A percentile compares a stretch with the other conserved stretches of the same genome.
These are phyloP conservation scores for Enteromius fasciolatus DNA, from an alignment of 2,797 vertebrate species.

Conservation along the genomic window DNA sequence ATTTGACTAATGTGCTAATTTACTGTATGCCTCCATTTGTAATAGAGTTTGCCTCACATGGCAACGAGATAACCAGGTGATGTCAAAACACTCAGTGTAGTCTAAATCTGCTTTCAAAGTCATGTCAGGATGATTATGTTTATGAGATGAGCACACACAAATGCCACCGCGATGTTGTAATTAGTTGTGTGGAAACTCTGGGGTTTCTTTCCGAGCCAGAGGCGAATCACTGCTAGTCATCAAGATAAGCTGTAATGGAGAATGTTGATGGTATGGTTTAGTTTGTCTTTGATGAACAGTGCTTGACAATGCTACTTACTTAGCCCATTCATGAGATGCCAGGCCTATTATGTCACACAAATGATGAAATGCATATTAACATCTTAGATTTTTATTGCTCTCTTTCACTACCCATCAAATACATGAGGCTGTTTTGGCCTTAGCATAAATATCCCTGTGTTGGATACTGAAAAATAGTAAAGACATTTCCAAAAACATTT, in stretches of 20 bases:
- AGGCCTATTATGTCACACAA: background rate
- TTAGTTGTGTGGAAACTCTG: slow-evolving; percentile 4
- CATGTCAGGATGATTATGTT: background rate
- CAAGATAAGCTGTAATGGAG: background rate
- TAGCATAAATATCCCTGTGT: background rate
- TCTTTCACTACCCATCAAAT: background rate
- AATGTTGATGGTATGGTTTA: background rate
- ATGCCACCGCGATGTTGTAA: slow-evolving; percentile 10
- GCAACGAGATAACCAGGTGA: slow-evolving; percentile 52
- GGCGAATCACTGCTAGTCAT: background rate
- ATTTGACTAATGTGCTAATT: slow-evolving; percentile 52
- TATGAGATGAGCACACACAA: background rate
- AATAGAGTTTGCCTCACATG: slow-evolving; percentile 41
- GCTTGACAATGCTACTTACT: background rate
- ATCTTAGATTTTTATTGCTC: background rate
- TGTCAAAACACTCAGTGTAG: slow-evolving; percentile 37
- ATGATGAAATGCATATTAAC: background rate
- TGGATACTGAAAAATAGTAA: background rate
- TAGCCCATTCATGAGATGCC: background rate
- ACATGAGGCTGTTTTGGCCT: background rate
- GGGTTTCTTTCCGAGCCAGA: background rate
- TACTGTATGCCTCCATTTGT: slow-evolving; percentile 40
- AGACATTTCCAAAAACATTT: background rate
- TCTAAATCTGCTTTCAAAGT: background rate
- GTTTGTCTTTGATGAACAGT: background rate